Evolutionary conservation across 1,140 invertebrate genomes (phyloP).

Genomic region (Holcopasites calliopsidis): DNA sequence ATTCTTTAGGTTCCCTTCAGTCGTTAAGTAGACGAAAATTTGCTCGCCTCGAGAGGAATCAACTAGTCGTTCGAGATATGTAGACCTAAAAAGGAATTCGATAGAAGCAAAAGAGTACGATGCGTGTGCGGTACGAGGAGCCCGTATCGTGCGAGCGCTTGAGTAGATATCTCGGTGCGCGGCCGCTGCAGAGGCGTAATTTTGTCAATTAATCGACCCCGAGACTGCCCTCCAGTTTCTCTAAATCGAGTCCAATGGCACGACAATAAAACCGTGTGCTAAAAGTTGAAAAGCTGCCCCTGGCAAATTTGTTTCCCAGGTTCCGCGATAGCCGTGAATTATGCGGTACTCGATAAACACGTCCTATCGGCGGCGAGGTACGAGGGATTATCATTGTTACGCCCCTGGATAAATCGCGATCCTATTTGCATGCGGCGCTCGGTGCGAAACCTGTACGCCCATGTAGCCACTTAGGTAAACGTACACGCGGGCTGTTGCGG

Average conservation of each 20-base stretch:
- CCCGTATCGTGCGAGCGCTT: constrained; percentile 10
- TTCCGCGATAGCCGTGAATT: neutral
- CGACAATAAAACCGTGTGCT: neutral
- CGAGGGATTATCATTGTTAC: constrained; percentile 41
- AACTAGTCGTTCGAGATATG: constrained; percentile 25
- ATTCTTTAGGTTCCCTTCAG: constrained; percentile 2
- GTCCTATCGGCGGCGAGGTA: neutral
- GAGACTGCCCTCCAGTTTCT: too few relatives aligned
- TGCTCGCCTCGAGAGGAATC: neutral
- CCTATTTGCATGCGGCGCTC: constrained; percentile 38
- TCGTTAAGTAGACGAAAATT: constrained; percentile 4
- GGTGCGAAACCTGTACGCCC: constrained; percentile 29
- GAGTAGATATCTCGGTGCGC: constrained; percentile 20
- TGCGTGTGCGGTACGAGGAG: neutral
- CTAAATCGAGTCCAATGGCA: neutral
- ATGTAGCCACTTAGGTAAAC: constrained; percentile 11
- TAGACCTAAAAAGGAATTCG: neutral
- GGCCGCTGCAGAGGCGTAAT: constrained; percentile 30
- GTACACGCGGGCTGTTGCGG: constrained; percentile 7
- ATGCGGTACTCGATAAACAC: neutral
- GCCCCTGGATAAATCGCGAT: constrained; percentile 33
- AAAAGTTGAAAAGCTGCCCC: neutral
- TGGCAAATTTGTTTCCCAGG: neutral
- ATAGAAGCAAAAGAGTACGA: constrained; percentile 3
- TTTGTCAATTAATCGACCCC: constrained; percentile 17